Evolutionary conservation across 2,797 vertebrate genomes (phyloP).

Genomic region (Amazona ochrocephala): DNA sequence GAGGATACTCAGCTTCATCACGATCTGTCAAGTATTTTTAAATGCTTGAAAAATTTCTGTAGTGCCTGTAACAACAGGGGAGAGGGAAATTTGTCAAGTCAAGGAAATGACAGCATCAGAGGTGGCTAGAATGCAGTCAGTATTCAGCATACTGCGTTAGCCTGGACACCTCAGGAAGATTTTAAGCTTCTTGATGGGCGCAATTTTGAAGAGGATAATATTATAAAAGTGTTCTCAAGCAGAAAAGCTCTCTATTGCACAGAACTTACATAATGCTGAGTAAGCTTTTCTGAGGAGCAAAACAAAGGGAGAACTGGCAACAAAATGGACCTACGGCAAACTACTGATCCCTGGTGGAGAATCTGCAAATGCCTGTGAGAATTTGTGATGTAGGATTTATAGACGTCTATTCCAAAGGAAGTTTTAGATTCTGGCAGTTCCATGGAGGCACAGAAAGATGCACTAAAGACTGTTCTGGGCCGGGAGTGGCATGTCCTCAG

Average conservation of each 20-base stretch:
- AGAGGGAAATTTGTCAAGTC: not conserved
- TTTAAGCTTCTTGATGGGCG: constrained; percentile 25
- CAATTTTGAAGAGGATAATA: not conserved
- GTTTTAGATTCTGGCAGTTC: not conserved
- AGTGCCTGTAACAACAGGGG: not conserved
- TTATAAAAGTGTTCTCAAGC: not conserved
- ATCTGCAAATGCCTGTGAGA: not conserved
- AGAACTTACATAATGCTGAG: not conserved
- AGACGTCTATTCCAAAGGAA: not conserved
- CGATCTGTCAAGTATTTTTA: not conserved
- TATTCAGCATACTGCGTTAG: not conserved
- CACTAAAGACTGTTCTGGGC: accelerated
- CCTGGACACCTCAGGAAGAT: not conserved
- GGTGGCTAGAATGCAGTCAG: not conserved
- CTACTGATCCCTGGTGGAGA: not conserved
- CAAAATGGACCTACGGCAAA: not conserved
- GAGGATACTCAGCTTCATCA: constrained; percentile 15
- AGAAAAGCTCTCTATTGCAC: not conserved
- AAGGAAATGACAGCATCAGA: not conserved
- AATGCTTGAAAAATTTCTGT: not conserved
- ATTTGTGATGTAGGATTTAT: not conserved
- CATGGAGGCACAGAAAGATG: not conserved
- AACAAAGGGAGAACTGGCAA: not conserved
- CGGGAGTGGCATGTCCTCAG: not conserved
- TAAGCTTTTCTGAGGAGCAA: not conserved